phyloP scores from a whole-genome alignment of 2,797 vertebrate species.

The Crocodylus rhombifer region DNA sequence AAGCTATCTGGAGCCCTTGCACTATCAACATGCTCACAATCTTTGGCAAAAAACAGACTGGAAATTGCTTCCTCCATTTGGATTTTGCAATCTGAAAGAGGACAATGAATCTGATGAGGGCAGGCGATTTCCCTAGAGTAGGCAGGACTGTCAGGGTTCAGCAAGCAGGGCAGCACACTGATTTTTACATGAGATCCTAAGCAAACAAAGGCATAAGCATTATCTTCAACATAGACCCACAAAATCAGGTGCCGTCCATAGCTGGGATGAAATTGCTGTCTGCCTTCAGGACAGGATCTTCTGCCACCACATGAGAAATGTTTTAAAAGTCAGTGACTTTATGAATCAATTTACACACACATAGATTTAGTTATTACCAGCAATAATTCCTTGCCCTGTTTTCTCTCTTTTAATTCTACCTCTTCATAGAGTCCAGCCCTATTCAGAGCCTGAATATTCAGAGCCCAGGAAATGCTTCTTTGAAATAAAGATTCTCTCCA shows the following conservation, averaged over 20 bases:
- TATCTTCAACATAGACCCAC: background rate
- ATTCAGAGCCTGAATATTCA: conserved; percentile 25
- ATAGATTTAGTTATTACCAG: conserved; percentile 11
- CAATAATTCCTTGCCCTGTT: conserved; percentile 9
- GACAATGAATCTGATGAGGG: background rate
- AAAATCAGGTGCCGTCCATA: background rate
- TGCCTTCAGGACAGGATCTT: background rate
- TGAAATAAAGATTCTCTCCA: background rate
- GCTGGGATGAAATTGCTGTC: background rate
- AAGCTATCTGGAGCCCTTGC: background rate
- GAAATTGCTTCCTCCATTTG: background rate
- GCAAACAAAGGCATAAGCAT: background rate
- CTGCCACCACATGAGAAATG: background rate
- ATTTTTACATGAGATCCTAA: background rate
- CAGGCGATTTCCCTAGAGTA: background rate
- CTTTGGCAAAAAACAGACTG: background rate
- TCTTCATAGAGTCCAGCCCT: background rate
- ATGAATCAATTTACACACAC: background rate
- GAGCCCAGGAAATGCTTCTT: conserved; percentile 3
- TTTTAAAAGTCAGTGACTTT: conserved; percentile 22
- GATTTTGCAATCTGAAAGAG: conserved; percentile 7
- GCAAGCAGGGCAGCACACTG: rapidly evolving
- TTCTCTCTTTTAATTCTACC: background rate
- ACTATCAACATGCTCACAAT: background rate
- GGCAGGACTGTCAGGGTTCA: background rate